Evolutionary conservation across 1,140 invertebrate species (phyloP), one percentile per base, ranked within the genome.

Genomic region (Drosophila pandora): DNA sequence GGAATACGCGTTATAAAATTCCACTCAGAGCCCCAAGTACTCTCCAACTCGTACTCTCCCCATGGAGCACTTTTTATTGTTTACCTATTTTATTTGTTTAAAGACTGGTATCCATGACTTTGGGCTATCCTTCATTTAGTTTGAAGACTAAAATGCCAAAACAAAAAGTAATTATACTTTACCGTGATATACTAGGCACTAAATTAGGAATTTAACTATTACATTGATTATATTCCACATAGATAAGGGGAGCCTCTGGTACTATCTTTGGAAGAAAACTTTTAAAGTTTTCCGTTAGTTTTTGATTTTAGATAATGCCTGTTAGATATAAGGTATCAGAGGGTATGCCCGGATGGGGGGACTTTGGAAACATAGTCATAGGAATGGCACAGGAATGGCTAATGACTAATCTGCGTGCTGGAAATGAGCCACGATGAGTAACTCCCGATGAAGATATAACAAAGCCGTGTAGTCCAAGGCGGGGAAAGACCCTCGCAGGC

Each of bases 351-450:
- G n/a, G n/a, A 49, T 69, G 17, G 0, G 64, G 2, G 50, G 6
- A 4, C 3, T 21, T 0, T 12, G 9, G 0, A 17, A 30, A 37
- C 22, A 9, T 21, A 30, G 25, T 37, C 21, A 32, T 32, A 30
- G 43, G 17, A 17, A 17, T 60, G 49, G 17, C 17, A 17, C 1
- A 34, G 45, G 55, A 65, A 50, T 81, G 60, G 67, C 52, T 67
- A 76, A 80, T 72, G 45, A 56, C 6, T 28, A 28, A 28, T 6
- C 50, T 71, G 77, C 64, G 71, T 80, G 71, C 34, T 45, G 47
- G 9, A 56, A 37, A 37, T 6, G 57, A 56, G 23, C 23, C 23
- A 25, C 65, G 77, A 76, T 63, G 63, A 67, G 47, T 67, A 67
- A 67, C 39, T 10, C 37, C 32, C 41, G 43, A 34, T 61, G 21